Base-by-base conservation (phyloP, 2,113 vertebrate genomes). In the Paratilapia polleni region DNA sequence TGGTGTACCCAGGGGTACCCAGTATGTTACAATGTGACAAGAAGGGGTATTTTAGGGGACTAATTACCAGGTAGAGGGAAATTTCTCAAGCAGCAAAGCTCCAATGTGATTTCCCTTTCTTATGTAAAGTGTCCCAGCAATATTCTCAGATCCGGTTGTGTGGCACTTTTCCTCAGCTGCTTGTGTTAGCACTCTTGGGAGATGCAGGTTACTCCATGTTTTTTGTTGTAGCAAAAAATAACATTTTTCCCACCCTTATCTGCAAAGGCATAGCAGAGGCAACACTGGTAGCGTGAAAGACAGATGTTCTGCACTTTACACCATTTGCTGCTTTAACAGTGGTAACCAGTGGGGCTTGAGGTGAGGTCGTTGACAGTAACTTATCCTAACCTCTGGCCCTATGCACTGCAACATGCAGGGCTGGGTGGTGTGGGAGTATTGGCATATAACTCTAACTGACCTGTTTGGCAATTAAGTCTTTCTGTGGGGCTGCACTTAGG, bases 341-440 rank as follows among this genome's bases (percentile, higher is more conserved):
- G 26, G 8, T 63, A 79, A 8, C 47, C 28, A 63, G 38, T 43
- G 61, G 49, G 49, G n/a, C 47, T 77, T 81, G 22, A 61, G 31
- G 24, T 24, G 26, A 75, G 17, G 24, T 36, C 20, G 54, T 66
- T 87, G 60, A 81, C 49, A 83, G 77, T 66, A 70, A 66, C 13
- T 59, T 76, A 66, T 83, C 66, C 54, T 64, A 77, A 81, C 61
- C 22, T 58, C 43, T 83, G 31, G 41, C n/a, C 49, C 68, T 54
- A 17, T 43, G 31, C 24, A 64, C 59, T 43, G 47, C 34, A 59
- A 59, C 66, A 24, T 58, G 19, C 62, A 79, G 15, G 31, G 22
- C 49, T 60, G 24, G 9, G 22, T 12, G 15, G 8, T 19, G 8
- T 68, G 24, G 13, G 9, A 24, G 36, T 47, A 14, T 12, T 47